Conservation (phyloP, 2,113 vertebrate genomes). For the Arenaria interpres region DNA sequence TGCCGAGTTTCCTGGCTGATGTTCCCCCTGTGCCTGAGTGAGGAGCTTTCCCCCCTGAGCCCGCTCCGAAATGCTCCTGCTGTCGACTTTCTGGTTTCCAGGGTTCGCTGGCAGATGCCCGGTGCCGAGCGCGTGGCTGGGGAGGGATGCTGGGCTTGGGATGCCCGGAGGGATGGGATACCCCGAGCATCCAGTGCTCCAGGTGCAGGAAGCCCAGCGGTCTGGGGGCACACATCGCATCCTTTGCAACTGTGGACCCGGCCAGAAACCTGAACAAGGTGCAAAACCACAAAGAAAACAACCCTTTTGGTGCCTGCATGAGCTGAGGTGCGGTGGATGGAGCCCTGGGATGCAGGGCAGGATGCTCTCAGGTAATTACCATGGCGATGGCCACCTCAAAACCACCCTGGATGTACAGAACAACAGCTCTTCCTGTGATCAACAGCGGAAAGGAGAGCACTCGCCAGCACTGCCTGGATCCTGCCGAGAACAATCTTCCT, state of each 20-base stretch:
- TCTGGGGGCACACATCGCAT: rapidly evolving
- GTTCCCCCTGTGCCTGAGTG: rapidly evolving
- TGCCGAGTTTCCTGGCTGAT: not conserved
- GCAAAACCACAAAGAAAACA: too few species aligned
- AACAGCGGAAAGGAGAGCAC: not conserved
- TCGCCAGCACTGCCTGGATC: not conserved
- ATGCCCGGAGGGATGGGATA: not conserved
- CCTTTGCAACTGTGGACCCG: not conserved
- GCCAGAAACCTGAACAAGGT: not conserved
- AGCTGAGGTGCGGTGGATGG: not conserved
- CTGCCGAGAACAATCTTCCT: not conserved
- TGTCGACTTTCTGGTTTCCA: not conserved
- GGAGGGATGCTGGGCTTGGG: too few species aligned
- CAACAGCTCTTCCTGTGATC: not conserved
- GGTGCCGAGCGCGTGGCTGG: rapidly evolving
- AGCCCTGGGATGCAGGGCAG: not conserved
- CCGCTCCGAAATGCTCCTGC: not conserved
- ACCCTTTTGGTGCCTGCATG: rapidly evolving
- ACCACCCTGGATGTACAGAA: not conserved
- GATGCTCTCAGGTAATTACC: not conserved
- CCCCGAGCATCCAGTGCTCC: not conserved
- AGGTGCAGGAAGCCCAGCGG: not conserved
- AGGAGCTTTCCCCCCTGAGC: not conserved
- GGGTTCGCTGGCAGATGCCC: rapidly evolving
- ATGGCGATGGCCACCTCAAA: not conserved